Percentiles rank a stretch among this genome's conserved stretches.
Conservation (phyloP, 2,888 invertebrate species). For the Drosophila neotestacea region DNA sequence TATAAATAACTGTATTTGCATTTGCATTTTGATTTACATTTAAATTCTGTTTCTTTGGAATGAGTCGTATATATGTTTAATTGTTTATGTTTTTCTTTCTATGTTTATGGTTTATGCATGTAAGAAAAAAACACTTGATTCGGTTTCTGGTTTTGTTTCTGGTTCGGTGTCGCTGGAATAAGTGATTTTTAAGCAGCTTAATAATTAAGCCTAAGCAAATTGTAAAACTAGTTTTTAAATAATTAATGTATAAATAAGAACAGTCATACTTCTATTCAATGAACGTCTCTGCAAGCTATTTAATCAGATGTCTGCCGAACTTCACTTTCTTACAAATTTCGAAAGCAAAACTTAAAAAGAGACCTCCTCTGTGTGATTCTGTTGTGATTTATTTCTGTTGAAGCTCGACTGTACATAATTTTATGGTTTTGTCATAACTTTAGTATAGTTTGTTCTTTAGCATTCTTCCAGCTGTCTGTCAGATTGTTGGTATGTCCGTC, state of each 20-base stretch:
- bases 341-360: not conserved
- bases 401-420: slow-evolving; percentile 6
- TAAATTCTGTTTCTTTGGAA: slow-evolving; percentile 84
- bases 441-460: slow-evolving; percentile 56
- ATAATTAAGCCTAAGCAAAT: slow-evolving; percentile 7
- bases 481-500: slow-evolving; percentile 19
- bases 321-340: not conserved
- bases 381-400: not conserved
- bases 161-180: slow-evolving; percentile 25
- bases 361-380: not conserved
- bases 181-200: slow-evolving; percentile 25
- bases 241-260: slow-evolving; percentile 12
- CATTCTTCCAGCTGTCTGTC: slow-evolving; percentile 65
- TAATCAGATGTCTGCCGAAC: not conserved
- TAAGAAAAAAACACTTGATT: slow-evolving; percentile 5
- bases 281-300: not conserved
- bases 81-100: slow-evolving; percentile 42
- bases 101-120: slow-evolving; percentile 2
- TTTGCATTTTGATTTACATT: slow-evolving; percentile 61
- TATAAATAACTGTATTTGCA: slow-evolving; percentile 39
- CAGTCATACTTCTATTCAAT: slow-evolving; percentile 6
- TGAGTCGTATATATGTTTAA: slow-evolving; percentile 81
- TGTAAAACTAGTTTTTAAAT: slow-evolving; percentile 8
- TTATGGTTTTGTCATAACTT: slow-evolving; percentile 21
- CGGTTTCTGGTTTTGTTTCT: slow-evolving; percentile 32